A percentile compares a stretch with the other conserved stretches of the same genome.
These are phyloP conservation scores for Addax nasomaculatus DNA, from an alignment of 2,113 vertebrate species.

Conservation along the genomic window DNA sequence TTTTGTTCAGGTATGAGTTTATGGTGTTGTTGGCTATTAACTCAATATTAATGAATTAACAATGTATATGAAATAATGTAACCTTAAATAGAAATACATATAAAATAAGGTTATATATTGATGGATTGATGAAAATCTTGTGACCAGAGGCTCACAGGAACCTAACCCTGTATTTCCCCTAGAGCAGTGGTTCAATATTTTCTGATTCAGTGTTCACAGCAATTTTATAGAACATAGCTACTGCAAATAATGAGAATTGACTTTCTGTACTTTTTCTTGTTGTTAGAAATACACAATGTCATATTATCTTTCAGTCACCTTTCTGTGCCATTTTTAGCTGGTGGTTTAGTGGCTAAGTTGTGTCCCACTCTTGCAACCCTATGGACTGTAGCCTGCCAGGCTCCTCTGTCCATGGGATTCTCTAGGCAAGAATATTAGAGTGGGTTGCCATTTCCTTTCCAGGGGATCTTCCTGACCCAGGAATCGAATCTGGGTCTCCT, in stretches of 20 bases:
- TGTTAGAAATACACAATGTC: not conserved
- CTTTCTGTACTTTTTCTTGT: not conserved
- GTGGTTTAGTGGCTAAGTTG: not conserved
- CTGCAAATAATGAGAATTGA: not conserved
- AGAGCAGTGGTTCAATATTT: not conserved
- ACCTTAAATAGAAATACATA: not conserved
- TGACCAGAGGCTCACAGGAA: not conserved
- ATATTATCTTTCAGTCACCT: not conserved
- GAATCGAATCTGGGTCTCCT: not conserved
- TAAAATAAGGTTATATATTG: not conserved
- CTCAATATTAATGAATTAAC: not conserved
- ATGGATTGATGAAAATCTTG: not conserved
- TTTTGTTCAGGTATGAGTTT: not conserved
- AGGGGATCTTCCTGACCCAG: not conserved
- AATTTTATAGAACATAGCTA: not conserved
- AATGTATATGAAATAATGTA: not conserved
- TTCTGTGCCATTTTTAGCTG: not conserved
- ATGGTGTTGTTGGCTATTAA: not conserved
- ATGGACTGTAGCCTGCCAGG: not conserved
- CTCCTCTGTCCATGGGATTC: not conserved
- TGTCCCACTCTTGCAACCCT: not conserved
- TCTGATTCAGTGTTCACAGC: not conserved
- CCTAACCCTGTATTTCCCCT: not conserved
- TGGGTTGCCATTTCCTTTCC: not conserved
- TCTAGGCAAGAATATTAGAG: not conserved